Evolutionary conservation across 1,140 invertebrate species (phyloP).

Genomic region (Solenopsis invicta): DNA sequence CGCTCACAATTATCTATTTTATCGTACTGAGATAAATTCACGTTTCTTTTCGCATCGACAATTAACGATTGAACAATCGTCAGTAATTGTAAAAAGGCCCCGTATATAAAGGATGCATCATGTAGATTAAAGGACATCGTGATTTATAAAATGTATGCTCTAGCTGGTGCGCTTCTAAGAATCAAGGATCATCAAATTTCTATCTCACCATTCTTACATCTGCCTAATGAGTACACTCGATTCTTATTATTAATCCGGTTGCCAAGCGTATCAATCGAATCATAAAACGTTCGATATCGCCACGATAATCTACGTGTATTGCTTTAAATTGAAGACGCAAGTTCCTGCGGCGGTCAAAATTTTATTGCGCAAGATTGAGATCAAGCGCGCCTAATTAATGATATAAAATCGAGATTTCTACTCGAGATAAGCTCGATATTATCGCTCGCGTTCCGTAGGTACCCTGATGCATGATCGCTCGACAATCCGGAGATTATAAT

Average conservation of each 20-base stretch:
- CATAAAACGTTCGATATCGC: constrained; percentile 28
- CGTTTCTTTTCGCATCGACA: constrained; percentile 2
- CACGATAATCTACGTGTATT: constrained; percentile 33
- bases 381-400: not conserved
- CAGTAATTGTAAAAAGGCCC: constrained; percentile 56
- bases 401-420: constrained; percentile 6
- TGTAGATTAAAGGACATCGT: constrained; percentile 34
- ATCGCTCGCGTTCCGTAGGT: not conserved
- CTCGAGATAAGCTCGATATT: constrained; percentile 40
- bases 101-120: constrained; percentile 26
- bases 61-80: constrained; percentile 22
- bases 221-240: constrained; percentile 47
- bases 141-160: constrained; percentile 36
- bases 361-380: not conserved
- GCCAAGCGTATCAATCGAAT: constrained; percentile 60
- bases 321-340: constrained; percentile 33
- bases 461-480: constrained; percentile 50
- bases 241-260: constrained; percentile 59
- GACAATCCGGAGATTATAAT: constrained; percentile 47
- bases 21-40: constrained; percentile 28
- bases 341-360: not conserved
- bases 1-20: constrained; percentile 38
- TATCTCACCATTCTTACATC: constrained; percentile 41
- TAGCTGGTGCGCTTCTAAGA: constrained; percentile 26
- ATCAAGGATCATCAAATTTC: constrained; percentile 7